A percentile compares a stretch with the other conserved stretches of the same genome.
These are phyloP conservation scores for Crenichthys baileyi DNA, from an alignment of 2,797 vertebrate genomes.

Conservation along the genomic window DNA sequence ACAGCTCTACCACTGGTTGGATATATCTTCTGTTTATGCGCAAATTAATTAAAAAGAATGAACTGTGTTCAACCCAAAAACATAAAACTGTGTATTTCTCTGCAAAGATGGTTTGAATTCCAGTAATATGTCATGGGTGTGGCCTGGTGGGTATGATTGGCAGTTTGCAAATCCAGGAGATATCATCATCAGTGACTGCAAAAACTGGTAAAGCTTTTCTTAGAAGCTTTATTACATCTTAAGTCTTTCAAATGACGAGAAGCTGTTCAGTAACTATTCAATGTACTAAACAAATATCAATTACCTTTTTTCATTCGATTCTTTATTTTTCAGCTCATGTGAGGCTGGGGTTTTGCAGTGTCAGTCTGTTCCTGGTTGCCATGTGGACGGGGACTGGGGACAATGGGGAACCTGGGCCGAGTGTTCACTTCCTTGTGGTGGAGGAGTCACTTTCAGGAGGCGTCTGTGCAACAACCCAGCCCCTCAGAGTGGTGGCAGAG, in stretches of 20 bases:
- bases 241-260: neutral
- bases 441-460: conserved; percentile 71
- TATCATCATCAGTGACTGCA: conserved; percentile 79
- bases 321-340: conserved; percentile 80
- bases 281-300: too few relatives aligned
- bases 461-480: conserved; percentile 82
- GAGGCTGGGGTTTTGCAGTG: conserved; percentile 82
- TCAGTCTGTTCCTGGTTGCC: conserved; percentile 79
- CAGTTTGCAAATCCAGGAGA: conserved; percentile 83
- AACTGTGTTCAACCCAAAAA: neutral
- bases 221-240: neutral
- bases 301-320: neutral
- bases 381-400: conserved; percentile 80
- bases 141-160: conserved; percentile 78
- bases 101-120: conserved; percentile 62
- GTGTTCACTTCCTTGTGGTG: conserved; percentile 78
- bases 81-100: neutral
- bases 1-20: conserved; percentile 77
- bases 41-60: neutral
- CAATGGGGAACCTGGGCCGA: conserved; percentile 79
- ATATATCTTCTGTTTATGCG: neutral
- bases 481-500: conserved; percentile 81
- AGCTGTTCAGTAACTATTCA: neutral
- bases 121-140: conserved; percentile 71
- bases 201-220: conserved; percentile 81